Conservation (phyloP, 2,113 vertebrate genomes). For the Clarias magur region DNA sequence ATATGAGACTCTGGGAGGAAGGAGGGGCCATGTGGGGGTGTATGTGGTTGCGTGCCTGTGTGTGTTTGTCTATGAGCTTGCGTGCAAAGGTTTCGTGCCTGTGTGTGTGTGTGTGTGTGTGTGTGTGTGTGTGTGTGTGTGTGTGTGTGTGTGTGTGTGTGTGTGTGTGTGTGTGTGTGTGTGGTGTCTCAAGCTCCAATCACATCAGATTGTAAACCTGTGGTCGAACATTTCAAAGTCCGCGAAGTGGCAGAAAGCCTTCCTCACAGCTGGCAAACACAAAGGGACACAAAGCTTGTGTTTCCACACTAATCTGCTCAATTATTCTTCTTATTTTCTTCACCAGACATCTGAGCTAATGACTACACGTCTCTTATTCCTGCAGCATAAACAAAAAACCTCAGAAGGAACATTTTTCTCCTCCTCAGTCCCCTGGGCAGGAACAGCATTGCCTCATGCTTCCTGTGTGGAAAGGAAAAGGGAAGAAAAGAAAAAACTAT, state of each 20-base stretch:
- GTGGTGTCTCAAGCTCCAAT: too few relatives aligned
- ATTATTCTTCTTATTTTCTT: not conserved
- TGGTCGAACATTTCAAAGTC: too few relatives aligned
- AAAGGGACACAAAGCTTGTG: not conserved
- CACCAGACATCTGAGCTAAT: not conserved
- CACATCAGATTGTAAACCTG: too few relatives aligned
- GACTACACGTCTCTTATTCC: not conserved
- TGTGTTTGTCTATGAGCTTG: not conserved
- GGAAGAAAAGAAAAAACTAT: not conserved
- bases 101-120: not conserved
- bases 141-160: not conserved
- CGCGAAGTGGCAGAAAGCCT: not conserved
- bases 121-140: not conserved
- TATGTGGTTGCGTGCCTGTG: not conserved
- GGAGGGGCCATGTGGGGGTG: too few relatives aligned
- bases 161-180: not conserved
- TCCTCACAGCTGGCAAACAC: not conserved
- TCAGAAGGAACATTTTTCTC: not conserved
- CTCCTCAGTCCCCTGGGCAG: accelerated
- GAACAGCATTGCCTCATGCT: not conserved
- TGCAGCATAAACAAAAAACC: not conserved
- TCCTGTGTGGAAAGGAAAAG: not conserved
- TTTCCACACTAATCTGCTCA: not conserved
- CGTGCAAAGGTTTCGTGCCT: not conserved
- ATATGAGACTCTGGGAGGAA: too few relatives aligned